phyloP scores from a whole-genome alignment of 2,113 vertebrate species.

The Rhadina sibilatrix region DNA sequence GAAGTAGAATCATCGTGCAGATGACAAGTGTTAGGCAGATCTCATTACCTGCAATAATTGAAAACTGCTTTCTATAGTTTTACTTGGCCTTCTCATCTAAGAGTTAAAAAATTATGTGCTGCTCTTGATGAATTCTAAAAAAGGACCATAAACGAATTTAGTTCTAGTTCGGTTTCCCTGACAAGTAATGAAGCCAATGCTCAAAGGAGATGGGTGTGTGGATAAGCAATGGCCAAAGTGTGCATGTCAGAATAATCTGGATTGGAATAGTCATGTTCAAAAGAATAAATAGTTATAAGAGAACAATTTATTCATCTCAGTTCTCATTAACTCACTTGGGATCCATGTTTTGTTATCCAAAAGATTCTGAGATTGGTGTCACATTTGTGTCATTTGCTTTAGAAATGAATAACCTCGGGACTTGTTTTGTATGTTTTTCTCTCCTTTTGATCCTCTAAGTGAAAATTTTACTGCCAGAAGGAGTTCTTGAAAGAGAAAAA shows the following conservation, averaged over 20 bases:
- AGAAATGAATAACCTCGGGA: background rate
- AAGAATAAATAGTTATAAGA: background rate
- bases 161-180: background rate
- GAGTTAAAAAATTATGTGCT: background rate
- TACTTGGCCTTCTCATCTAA: background rate
- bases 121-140: background rate
- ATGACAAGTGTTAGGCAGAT: conserved; percentile 15
- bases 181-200: background rate
- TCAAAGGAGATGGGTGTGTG: accelerated
- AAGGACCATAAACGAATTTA: background rate
- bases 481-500: background rate
- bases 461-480: background rate
- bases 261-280: background rate
- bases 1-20: background rate
- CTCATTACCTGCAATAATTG: conserved; percentile 32
- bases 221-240: background rate
- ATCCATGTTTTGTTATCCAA: background rate
- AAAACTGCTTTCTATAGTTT: background rate
- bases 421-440: background rate
- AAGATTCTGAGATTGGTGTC: background rate
- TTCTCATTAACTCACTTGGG: background rate
- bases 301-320: background rate
- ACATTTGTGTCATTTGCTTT: background rate
- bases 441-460: background rate
- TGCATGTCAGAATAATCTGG: background rate